Base-by-base conservation (phyloP, 2,113 vertebrate species). In the Ptyas mucosa region DNA sequence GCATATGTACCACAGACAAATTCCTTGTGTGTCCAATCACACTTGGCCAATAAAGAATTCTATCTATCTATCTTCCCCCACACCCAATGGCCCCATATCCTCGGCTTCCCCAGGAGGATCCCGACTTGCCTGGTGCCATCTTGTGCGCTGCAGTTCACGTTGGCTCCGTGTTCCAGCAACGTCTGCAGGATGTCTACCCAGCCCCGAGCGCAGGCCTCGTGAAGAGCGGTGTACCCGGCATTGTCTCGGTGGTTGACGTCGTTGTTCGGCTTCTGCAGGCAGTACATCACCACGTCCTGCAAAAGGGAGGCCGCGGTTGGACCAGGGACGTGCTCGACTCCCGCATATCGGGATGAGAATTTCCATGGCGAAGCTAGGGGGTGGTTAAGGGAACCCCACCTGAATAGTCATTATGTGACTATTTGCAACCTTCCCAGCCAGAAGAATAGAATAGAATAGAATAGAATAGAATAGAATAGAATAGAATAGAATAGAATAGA, bases 121-220 rank as follows among this genome's bases (percentile, higher is more conserved):
- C 11, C 64, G 29, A 52, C 98, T 97, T 96, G 98, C 99, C 99
- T 98, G 0, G 99, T 99, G 93, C 99, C 99, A 0, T 99, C 99
- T 97, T 99, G 99, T 0, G 99, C 99, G 0, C 99, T 99, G 96
- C 99, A 99, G 98, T 99, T 99, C 29, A 99, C 99, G 0, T 99
- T 99, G n/a, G 99, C 99, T 0, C 99, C 99, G 0, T 99, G 98
- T 96, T 99, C 98, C 49, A 99, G 98, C 91, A 99, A 97, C 91
- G 99, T 97, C 97, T 99, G 98, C 88, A 99, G 98, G 81, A 99
- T 99, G 95, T 99, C 98, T 0, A 98, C 98, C 98, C 99, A 99
- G 93, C 99, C 99, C 1, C 98, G 98, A 0, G 99, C 98, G 0
- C 98, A 99, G 26, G 99, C 99, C 96, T 99, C 99, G 0, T 99